Evolutionary conservation across 2,113 vertebrate genomes (phyloP), one percentile per base, ranked within the genome.

Genomic region (Petromus typicus): DNA sequence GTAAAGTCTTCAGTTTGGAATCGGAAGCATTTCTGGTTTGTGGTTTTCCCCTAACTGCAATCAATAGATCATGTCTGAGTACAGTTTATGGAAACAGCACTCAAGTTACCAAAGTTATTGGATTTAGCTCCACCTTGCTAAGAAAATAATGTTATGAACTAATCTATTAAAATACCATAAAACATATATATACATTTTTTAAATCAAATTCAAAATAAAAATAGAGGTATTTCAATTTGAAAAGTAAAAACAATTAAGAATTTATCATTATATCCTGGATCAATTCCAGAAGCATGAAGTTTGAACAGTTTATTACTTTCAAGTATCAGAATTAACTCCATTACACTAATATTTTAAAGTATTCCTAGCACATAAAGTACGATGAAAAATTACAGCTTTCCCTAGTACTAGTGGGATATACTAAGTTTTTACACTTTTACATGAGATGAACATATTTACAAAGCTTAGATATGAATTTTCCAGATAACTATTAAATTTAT

Each of bases 1-100:
- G 51, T 61, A 76, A 96, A 90, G 16, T 63, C 34, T 87, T 91
- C 40, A 86, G 91, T 80, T 88, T 37, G 82, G 81, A 85, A 40
- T 95, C 27, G 64, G 40, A 80, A 37, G 56, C 5, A 90, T 88
- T 45, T 92, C 37, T 43, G 59, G 13, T 90, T 89, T 86, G 3
- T 69, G 54, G 32, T 81, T 92, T 95, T 27, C 32, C 40, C 14
- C 34, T 66, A 56, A 94, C 7, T 93, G 23, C 37, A 94, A 81
- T 95, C 92, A 94, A 40, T 23, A 81, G 40, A 82, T 89, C 67
- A 59, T 27, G 27, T 40, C 18, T 81, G 45, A 93, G n/a, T 51
- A 59, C 2, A 69, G 43, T 79, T 37, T 40, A 83, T 22, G 27
- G 63, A 75, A 84, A 87, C 1, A 63, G 22, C 30, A 43, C 20